A percentile compares a stretch with the other conserved stretches of the same genome.
These are phyloP conservation scores for Molossus molossus DNA, from an alignment of 2,797 vertebrate genomes.

Conservation along the genomic window DNA sequence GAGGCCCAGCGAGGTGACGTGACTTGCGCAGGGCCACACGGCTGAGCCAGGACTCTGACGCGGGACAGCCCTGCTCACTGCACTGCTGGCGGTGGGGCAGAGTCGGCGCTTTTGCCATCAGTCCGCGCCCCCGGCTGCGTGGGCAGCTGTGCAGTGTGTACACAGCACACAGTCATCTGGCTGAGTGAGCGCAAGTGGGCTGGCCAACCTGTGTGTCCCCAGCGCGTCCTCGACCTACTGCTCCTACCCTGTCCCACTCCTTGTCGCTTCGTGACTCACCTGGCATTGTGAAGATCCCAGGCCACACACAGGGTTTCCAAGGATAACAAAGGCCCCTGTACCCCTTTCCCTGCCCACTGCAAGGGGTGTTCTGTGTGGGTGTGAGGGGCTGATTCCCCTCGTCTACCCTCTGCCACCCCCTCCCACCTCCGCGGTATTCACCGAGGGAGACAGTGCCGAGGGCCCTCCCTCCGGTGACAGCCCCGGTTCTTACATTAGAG, in stretches of 20 bases:
- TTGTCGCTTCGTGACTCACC: fast-evolving
- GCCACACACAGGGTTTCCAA: background rate
- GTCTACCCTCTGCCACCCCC: background rate
- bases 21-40: background rate
- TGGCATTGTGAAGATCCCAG: background rate
- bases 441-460: background rate
- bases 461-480: background rate
- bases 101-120: fast-evolving
- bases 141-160: fast-evolving
- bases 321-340: background rate
- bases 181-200: too few species aligned
- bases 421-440: background rate
- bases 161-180: background rate
- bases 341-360: background rate
- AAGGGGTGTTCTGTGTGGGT: background rate
- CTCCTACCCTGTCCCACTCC: background rate
- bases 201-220: background rate
- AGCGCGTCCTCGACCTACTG: background rate
- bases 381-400: background rate
- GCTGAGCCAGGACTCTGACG: background rate
- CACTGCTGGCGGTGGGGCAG: fast-evolving
- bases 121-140: background rate
- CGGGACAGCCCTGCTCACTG: background rate
- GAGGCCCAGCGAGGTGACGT: background rate
- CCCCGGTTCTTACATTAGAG: conserved; percentile 72